A percentile compares a stretch with the other conserved stretches of the same genome.
These are phyloP conservation scores for Lasioglossum calceatum DNA, from an alignment of 2,888 invertebrate genomes.

Conservation along the genomic window DNA sequence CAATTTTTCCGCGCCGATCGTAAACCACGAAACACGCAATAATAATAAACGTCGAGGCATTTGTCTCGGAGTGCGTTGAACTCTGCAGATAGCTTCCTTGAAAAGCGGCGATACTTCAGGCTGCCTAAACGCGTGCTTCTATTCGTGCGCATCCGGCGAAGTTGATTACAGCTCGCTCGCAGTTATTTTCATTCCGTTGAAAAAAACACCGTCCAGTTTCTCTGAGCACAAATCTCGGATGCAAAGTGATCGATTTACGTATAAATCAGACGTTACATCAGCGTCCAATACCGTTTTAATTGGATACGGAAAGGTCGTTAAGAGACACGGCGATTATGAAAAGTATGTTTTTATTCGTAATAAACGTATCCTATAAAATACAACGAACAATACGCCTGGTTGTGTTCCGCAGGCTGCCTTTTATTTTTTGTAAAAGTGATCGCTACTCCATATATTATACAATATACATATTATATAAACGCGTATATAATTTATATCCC, in stretches of 20 bases:
- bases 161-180: background rate
- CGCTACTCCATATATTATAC: conserved; percentile 22
- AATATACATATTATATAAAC: conserved; percentile 33
- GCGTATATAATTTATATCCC: conserved; percentile 51
- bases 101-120: background rate
- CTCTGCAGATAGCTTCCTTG: background rate
- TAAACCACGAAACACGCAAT: background rate
- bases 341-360: conserved; percentile 74
- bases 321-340: conserved; percentile 51
- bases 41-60: background rate
- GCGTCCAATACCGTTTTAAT: background rate
- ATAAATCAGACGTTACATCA: background rate
- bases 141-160: background rate
- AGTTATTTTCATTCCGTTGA: background rate
- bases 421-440: conserved; percentile 55
- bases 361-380: conserved; percentile 71
- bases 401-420: background rate
- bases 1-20: background rate
- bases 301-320: background rate
- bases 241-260: background rate
- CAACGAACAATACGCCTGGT: conserved; percentile 54
- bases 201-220: background rate
- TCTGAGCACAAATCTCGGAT: background rate
- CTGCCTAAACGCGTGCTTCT: background rate
- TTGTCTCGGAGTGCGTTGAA: conserved; percentile 25